These are phyloP conservation scores for Knipowitschia caucasica DNA, from an alignment of 2,797 vertebrate genomes.

Conservation along the genomic window DNA sequence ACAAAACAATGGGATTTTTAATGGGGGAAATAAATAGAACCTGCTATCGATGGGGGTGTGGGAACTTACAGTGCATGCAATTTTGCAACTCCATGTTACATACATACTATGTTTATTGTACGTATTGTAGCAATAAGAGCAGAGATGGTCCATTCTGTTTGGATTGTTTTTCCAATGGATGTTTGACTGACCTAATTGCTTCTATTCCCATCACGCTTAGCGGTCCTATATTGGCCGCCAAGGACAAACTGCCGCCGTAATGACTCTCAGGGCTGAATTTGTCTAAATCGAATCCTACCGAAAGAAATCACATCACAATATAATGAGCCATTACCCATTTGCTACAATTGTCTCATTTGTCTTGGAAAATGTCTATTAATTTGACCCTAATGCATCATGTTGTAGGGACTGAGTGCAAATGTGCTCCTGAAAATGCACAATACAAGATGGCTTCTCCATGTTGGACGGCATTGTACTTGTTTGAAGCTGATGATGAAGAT, in stretches of 20 bases:
- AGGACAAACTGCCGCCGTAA: slow-evolving; percentile 46
- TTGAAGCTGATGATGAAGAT: too few species aligned
- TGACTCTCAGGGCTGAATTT: slow-evolving; percentile 45
- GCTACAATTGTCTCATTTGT: slow-evolving; percentile 41
- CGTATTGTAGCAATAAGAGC: too few species aligned
- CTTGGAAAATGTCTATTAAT: slow-evolving; percentile 50
- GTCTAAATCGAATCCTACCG: slow-evolving; percentile 50
- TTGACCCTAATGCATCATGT: slow-evolving; percentile 34
- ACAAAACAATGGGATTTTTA: too few species aligned
- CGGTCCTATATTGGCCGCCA: slow-evolving; percentile 43
- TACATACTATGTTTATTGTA: too few species aligned
- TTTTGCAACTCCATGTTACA: too few species aligned
- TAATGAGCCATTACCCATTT: slow-evolving; percentile 59
- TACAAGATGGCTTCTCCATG: not conserved
- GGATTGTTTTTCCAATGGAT: slow-evolving; percentile 23
- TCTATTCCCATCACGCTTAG: slow-evolving; percentile 39
- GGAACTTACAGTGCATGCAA: too few species aligned
- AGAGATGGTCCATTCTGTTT: too few species aligned
- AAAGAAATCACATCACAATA: slow-evolving; percentile 54
- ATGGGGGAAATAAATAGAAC: too few species aligned
- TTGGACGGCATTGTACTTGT: too few species aligned
- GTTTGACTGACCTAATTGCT: slow-evolving; percentile 23
- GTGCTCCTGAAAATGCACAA: slow-evolving; percentile 7
- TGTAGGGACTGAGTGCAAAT: slow-evolving; percentile 33
- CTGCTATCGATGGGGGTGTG: too few species aligned